Base-by-base conservation (phyloP, 2,113 vertebrate genomes). In the Microtus pennsylvanicus region DNA sequence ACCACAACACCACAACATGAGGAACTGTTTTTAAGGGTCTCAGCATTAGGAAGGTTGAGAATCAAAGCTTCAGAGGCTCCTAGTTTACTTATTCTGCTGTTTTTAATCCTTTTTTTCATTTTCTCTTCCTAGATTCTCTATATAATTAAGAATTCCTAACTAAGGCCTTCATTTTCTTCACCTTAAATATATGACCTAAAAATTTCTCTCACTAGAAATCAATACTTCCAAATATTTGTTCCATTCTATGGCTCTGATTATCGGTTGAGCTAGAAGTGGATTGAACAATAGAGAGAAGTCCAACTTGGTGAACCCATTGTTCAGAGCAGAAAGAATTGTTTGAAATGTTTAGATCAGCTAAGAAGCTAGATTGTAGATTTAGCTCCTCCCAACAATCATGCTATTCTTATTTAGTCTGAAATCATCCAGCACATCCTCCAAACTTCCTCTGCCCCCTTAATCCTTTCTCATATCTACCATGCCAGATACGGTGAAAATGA, bases 161-260 rank as follows among this genome's bases (percentile, higher is more conserved):
- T 87, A 77, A 95, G 90, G 8, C 11, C 67, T 78, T 58, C 65
- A 5, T 88, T 77, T 61, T 93, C 1, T 50, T 92, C n/a, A 80
- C 61, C 65, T 17, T 93, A 82, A 97, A 93, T 45, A 67, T 95
- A 38, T 92, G 72, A 97, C 10, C 87, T 94, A 50, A 91, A 65
- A 72, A 76, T 76, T 5, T 61, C 89, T 78, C 30, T 93, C 69
- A 91, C 89, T 97, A 76, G 96, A 93, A 87, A 52, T 95, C 93
- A 75, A 80, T 97, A 50, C 89, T 81, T 97, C 38, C 7, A 50
- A 95, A 75, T 97, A 94, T 87, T 94, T 93, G 63, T 94, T 95
- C 67, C 7, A 94, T 97, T 97, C 42, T 83, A 52, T 96, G 76
- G 0, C 61, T 92, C 96, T 94, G 72, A 94, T 78, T 72, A 81